Percentiles rank a stretch among this genome's conserved stretches.
Conservation (phyloP, 2,113 vertebrate species). For the Protomyctophum bolini region DNA sequence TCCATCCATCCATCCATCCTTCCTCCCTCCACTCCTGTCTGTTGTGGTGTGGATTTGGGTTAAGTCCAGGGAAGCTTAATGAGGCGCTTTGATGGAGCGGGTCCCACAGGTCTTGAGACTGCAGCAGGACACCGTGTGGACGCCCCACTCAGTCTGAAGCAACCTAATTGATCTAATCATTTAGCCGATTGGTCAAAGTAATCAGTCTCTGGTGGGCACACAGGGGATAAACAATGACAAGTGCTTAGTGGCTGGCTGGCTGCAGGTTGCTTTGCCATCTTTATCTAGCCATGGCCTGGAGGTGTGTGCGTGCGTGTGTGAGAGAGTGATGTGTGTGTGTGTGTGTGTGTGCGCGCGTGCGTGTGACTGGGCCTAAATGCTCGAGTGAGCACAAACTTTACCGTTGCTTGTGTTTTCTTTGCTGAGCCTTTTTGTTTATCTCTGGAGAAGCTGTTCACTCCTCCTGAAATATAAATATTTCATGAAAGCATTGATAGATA, state of each 20-base stretch:
- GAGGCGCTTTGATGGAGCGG: conserved; percentile 72
- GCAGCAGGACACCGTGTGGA: conserved; percentile 58
- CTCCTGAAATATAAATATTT: conserved; percentile 41
- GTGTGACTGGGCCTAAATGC: not conserved
- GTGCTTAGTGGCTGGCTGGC: conserved; percentile 61
- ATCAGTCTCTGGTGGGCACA: conserved; percentile 70
- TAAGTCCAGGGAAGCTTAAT: conserved; percentile 74
- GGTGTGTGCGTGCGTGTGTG: conserved; percentile 3
- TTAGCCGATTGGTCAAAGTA: conserved; percentile 75
- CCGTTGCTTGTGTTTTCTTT: conserved; percentile 19
- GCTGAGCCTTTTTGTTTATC: conserved; percentile 2
- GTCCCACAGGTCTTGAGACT: conserved; percentile 68
- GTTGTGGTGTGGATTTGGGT: conserved; percentile 66
- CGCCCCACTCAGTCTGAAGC: conserved; percentile 66
- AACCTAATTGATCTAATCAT: conserved; percentile 81
- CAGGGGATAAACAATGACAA: conserved; percentile 65
- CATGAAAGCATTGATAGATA: conserved; percentile 38
- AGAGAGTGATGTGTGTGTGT: no score
- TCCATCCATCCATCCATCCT: conserved; percentile 30
- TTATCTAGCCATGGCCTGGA: conserved; percentile 24
- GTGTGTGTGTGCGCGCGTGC: not conserved
- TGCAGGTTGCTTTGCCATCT: conserved; percentile 40
- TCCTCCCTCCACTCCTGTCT: conserved; percentile 57
- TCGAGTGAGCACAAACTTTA: conserved; percentile 11
- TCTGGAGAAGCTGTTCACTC: conserved; percentile 50